A percentile compares a stretch with the other conserved stretches of the same genome.
These are phyloP conservation scores for Camponotus fellah DNA, from an alignment of 2,888 invertebrate species.

Conservation along the genomic window DNA sequence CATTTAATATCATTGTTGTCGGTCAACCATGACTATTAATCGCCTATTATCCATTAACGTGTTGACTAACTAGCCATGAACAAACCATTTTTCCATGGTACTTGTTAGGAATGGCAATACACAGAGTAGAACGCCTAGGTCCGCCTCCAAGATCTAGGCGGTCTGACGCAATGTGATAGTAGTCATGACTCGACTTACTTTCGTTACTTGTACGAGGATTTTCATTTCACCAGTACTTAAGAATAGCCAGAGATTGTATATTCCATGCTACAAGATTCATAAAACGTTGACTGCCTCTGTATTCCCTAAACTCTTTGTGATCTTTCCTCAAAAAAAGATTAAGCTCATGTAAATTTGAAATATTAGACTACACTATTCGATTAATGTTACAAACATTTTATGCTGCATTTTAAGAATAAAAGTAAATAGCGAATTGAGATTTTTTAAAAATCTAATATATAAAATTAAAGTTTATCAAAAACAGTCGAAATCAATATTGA, in stretches of 20 bases:
- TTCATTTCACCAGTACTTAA: constrained; percentile 58
- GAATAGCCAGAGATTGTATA: constrained; percentile 55
- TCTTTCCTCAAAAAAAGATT: constrained; percentile 3
- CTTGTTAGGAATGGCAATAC: constrained; percentile 46
- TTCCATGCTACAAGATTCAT: constrained; percentile 37
- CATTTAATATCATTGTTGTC: constrained; percentile 68
- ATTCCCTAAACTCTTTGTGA: neutral
- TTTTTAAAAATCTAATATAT: neutral
- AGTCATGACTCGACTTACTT: constrained; percentile 69
- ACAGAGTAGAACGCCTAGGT: constrained; percentile 58
- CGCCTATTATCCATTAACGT: constrained; percentile 78
- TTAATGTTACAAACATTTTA: neutral
- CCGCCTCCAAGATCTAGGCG: constrained; percentile 74
- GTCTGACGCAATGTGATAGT: constrained; percentile 74
- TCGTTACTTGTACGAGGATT: constrained; percentile 69
- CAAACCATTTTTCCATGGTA: constrained; percentile 64
- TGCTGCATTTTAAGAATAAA: neutral
- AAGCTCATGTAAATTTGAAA: neutral
- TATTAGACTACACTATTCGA: neutral
- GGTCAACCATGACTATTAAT: constrained; percentile 82
- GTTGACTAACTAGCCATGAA: constrained; percentile 77
- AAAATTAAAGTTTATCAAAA: no score
- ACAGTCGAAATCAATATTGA: no score
- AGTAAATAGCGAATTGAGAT: neutral
- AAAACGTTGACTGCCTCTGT: neutral